Evolutionary conservation across 2,113 vertebrate species (phyloP).

Genomic region (human): DNA sequence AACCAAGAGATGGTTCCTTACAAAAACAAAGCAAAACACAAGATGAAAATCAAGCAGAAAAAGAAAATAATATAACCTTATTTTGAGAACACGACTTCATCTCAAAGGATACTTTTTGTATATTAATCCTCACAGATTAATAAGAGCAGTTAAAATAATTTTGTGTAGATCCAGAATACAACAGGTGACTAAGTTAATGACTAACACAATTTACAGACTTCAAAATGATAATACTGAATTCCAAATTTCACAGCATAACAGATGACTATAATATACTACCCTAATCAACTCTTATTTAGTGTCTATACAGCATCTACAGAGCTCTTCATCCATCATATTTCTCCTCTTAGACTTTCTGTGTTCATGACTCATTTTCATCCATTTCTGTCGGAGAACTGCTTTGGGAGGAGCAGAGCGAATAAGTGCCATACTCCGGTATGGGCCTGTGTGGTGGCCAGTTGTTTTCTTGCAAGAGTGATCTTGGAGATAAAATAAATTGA

Average conservation of each 20-base stretch:
- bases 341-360: not conserved
- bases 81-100: not conserved
- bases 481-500: conserved; percentile 83
- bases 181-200: not conserved
- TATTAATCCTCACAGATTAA: not conserved
- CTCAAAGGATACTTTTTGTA: not conserved
- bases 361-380: conserved; percentile 83
- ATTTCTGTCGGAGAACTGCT: conserved; percentile 78
- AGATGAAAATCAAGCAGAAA: not conserved
- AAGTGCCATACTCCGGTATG: conserved; percentile 56
- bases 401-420: not conserved
- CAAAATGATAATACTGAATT: not conserved
- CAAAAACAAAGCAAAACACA: not conserved
- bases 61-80: not conserved
- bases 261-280: not conserved
- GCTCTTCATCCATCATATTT: not conserved
- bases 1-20: not conserved
- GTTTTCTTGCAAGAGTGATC: conserved; percentile 85
- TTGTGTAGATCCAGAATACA: not conserved
- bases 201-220: not conserved
- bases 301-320: not conserved
- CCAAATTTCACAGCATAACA: not conserved
- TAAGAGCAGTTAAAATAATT: not conserved
- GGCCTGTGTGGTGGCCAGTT: conserved; percentile 56
- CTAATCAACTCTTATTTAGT: not conserved